These are phyloP conservation scores for Microcebus lehilahytsara DNA, from an alignment of 2,113 vertebrate genomes.

Conservation along the genomic window DNA sequence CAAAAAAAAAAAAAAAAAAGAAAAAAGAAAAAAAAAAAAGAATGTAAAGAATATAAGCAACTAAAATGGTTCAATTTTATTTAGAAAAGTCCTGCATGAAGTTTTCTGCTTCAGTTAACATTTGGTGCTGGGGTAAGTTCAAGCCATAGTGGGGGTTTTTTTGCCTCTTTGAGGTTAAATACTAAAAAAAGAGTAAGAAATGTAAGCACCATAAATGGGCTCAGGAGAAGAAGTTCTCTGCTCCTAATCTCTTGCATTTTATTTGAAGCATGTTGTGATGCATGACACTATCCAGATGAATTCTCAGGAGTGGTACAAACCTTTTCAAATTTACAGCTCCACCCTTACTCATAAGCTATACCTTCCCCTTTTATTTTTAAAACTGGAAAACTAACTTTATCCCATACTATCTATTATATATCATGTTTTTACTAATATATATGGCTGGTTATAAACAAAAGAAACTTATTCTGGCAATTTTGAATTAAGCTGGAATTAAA, in stretches of 20 bases:
- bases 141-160: neutral
- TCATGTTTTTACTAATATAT: neutral
- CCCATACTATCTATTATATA: neutral
- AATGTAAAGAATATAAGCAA: neutral
- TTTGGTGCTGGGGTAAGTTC: neutral
- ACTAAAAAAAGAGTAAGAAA: neutral
- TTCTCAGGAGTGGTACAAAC: neutral
- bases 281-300: neutral
- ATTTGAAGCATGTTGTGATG: neutral
- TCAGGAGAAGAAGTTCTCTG: neutral
- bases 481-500: neutral
- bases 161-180: constrained; percentile 49
- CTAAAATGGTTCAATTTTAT: neutral
- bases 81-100: neutral
- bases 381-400: neutral
- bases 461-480: neutral
- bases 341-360: neutral
- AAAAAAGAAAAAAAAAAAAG: no score
- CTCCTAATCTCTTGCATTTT: neutral
- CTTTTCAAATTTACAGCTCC: neutral
- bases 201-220: neutral
- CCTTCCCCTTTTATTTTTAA: neutral
- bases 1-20: no score
- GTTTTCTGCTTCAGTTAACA: constrained; percentile 11
- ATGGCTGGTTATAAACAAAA: neutral